A percentile compares a stretch with the other conserved stretches of the same genome.
These are phyloP conservation scores for Andrena flavipes DNA, from an alignment of 2,888 invertebrate species.

Conservation along the genomic window DNA sequence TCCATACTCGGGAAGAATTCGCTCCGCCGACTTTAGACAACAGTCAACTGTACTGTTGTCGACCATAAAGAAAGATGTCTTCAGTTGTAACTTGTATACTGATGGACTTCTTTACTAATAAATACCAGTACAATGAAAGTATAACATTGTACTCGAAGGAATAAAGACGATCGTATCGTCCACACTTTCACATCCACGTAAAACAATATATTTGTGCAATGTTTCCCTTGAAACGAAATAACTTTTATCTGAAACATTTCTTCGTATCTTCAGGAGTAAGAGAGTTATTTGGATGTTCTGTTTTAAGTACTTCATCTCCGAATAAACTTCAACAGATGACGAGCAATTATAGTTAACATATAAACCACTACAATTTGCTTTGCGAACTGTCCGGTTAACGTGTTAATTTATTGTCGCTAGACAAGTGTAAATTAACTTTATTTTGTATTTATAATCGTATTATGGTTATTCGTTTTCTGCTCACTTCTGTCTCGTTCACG, in stretches of 20 bases:
- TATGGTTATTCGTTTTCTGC: constrained; percentile 1
- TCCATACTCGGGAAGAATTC: too few relatives aligned
- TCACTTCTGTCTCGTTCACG: background rate
- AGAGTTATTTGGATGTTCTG: constrained; percentile 2
- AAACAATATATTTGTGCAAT: background rate
- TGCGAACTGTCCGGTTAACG: constrained; percentile 6
- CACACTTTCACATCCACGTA: too few relatives aligned
- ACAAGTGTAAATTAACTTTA: background rate
- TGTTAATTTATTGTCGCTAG: constrained; percentile 14
- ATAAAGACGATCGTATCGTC: too few relatives aligned
- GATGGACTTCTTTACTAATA: too few relatives aligned
- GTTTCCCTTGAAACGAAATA: background rate
- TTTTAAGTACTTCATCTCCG: constrained; percentile 18
- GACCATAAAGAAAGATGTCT: too few relatives aligned
- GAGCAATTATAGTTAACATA: constrained; percentile 22
- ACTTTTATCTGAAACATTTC: background rate
- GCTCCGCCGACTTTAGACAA: too few relatives aligned
- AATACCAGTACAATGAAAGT: too few relatives aligned
- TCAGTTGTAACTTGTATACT: too few relatives aligned
- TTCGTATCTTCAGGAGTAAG: background rate
- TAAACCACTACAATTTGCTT: constrained; percentile 1
- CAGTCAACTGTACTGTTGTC: too few relatives aligned
- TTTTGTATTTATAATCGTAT: constrained; percentile 1
- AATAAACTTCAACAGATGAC: constrained; percentile 14
- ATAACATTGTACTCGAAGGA: too few relatives aligned